Conservation (phyloP, 2,797 vertebrate genomes). For the Staurois parvus region DNA sequence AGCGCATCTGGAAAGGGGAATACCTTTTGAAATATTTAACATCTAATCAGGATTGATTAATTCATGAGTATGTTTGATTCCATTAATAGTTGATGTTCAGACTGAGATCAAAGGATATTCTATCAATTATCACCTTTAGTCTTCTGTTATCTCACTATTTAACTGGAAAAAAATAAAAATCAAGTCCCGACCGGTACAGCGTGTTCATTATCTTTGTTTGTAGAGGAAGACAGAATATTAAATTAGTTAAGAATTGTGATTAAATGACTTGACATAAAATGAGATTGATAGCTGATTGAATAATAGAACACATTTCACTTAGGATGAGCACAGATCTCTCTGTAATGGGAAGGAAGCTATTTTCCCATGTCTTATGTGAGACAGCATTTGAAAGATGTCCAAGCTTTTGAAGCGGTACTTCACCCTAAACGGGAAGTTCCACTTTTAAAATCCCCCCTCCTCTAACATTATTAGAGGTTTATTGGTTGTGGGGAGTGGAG, state of each 20-base stretch:
- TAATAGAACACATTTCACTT: not conserved
- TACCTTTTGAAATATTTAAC: slow-evolving; percentile 39
- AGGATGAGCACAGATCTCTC: not conserved
- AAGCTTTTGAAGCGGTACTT: too few species aligned
- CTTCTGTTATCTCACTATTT: not conserved
- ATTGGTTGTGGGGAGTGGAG: too few species aligned
- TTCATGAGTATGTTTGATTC: slow-evolving; percentile 34
- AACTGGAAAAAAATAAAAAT: not conserved
- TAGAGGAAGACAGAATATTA: not conserved
- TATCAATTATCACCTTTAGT: slow-evolving; percentile 24
- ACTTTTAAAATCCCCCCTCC: too few species aligned
- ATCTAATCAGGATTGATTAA: slow-evolving; percentile 19
- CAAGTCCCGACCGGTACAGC: not conserved
- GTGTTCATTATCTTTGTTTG: not conserved
- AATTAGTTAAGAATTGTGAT: not conserved
- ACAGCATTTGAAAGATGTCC: not conserved
- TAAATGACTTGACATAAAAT: not conserved
- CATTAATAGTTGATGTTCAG: slow-evolving; percentile 18
- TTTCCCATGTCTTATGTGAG: not conserved
- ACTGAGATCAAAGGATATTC: slow-evolving; percentile 30
- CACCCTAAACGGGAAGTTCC: too few species aligned
- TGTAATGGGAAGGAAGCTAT: not conserved
- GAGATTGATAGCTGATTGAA: not conserved
- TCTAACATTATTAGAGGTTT: too few species aligned
- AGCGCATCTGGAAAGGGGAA: not conserved